These are phyloP conservation scores for Flexamia atlantica DNA, from an alignment of 2,888 invertebrate species.

Conservation along the genomic window DNA sequence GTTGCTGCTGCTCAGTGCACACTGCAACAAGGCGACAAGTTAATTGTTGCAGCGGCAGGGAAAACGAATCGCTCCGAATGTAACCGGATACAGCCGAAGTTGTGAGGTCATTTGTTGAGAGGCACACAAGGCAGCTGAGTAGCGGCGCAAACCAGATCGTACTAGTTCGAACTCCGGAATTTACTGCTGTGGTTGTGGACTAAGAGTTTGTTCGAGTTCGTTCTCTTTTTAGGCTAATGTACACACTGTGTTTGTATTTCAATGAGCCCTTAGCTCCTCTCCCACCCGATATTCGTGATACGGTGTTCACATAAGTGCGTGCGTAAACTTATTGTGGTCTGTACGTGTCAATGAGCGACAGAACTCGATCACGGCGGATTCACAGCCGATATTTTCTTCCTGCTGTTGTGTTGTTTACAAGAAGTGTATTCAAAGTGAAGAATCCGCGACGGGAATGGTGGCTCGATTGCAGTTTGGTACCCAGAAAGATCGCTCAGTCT, in stretches of 20 bases:
- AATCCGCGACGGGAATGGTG: constrained; percentile 63
- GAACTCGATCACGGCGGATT: constrained; percentile 46
- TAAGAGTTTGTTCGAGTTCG: not conserved
- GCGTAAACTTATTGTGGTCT: not conserved
- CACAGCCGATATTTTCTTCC: constrained; percentile 22
- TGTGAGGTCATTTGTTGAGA: constrained; percentile 50
- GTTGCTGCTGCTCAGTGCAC: too few relatives aligned
- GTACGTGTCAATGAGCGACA: constrained; percentile 50
- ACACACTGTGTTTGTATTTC: constrained; percentile 25
- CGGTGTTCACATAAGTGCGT: not conserved
- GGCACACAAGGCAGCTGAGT: constrained; percentile 14
- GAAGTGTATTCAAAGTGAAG: constrained; percentile 49
- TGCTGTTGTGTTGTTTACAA: constrained; percentile 19
- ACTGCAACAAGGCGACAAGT: too few relatives aligned
- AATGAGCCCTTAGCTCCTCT: constrained; percentile 5
- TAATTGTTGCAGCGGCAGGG: too few relatives aligned
- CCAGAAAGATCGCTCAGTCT: constrained; percentile 53
- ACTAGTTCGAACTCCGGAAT: constrained; percentile 60
- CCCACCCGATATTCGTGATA: constrained; percentile 16
- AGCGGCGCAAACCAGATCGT: constrained; percentile 62
- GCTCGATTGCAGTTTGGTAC: constrained; percentile 41
- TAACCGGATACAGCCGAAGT: constrained; percentile 61
- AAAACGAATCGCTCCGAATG: constrained; percentile 57
- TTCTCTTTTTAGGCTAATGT: constrained; percentile 43
- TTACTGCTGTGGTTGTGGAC: constrained; percentile 14